Evolutionary conservation across 2,888 invertebrate species (phyloP).

Genomic region (Melinopterus prodromus): DNA sequence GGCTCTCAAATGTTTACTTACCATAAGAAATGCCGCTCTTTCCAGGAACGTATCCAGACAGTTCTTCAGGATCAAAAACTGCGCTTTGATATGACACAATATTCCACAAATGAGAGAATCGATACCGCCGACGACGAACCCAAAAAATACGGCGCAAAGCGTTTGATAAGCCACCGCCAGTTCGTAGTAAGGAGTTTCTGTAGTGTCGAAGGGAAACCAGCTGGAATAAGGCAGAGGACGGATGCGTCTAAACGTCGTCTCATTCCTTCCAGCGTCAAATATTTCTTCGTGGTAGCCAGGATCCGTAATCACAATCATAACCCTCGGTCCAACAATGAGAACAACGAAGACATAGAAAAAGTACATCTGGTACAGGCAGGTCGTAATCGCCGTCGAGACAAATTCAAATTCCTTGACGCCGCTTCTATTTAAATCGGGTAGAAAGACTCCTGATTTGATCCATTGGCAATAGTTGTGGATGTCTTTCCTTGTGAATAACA

Average conservation of each 20-base stretch:
- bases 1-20: not conserved
- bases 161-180: conserved; percentile 35
- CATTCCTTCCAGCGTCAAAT: conserved; percentile 12
- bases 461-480: conserved; percentile 28
- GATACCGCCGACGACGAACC: conserved; percentile 34
- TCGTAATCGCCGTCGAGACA: conserved; percentile 30
- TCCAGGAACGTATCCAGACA: conserved; percentile 36
- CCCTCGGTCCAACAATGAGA: conserved; percentile 29
- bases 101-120: conserved; percentile 40
- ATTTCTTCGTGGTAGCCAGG: conserved; percentile 16
- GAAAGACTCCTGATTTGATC: conserved; percentile 31
- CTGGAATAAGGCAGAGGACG: conserved; percentile 34
- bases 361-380: conserved; percentile 30
- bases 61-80: conserved; percentile 38
- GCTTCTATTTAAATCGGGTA: conserved; percentile 34
- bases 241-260: conserved; percentile 17
- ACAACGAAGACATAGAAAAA: conserved; percentile 34
- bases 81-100: conserved; percentile 38
- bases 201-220: conserved; percentile 37
- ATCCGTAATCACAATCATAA: conserved; percentile 28
- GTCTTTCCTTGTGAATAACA: conserved; percentile 31
- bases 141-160: conserved; percentile 31
- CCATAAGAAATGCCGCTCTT: conserved; percentile 28
- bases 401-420: conserved; percentile 32
- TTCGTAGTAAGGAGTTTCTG: conserved; percentile 35